Conservation (phyloP, 2,113 vertebrate species). For the Malurus melanocephalus region DNA sequence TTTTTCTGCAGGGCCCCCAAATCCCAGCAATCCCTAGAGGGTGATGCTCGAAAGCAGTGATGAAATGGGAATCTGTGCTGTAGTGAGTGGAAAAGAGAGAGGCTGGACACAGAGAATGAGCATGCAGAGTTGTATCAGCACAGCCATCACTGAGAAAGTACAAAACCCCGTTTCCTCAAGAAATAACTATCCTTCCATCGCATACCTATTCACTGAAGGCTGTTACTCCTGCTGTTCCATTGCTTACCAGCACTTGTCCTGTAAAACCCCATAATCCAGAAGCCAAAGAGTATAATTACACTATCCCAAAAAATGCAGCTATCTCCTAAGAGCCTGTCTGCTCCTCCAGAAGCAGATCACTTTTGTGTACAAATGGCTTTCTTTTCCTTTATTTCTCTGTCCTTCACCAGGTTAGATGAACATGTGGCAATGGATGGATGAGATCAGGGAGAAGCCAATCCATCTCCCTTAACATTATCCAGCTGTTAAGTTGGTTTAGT, state of each 20-base stretch:
- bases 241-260: neutral
- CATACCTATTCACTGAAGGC: neutral
- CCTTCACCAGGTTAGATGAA: neutral
- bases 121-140: neutral
- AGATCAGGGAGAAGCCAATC: neutral
- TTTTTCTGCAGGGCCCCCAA: neutral
- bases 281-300: neutral
- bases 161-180: fast-evolving
- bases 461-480: neutral
- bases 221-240: neutral
- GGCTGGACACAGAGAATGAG: neutral
- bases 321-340: neutral
- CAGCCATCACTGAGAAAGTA: neutral
- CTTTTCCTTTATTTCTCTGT: neutral
- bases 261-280: neutral
- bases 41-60: neutral
- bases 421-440: fast-evolving
- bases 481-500: neutral
- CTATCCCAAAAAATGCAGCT: neutral
- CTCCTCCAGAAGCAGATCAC: neutral
- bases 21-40: fast-evolving
- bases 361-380: neutral
- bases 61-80: neutral
- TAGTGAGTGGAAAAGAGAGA: neutral
- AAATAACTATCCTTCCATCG: neutral